Percentiles rank a stretch among this genome's conserved stretches.
Evolutionary conservation across 2,888 invertebrate species (phyloP).

Genomic region (Lymantria dispar): DNA sequence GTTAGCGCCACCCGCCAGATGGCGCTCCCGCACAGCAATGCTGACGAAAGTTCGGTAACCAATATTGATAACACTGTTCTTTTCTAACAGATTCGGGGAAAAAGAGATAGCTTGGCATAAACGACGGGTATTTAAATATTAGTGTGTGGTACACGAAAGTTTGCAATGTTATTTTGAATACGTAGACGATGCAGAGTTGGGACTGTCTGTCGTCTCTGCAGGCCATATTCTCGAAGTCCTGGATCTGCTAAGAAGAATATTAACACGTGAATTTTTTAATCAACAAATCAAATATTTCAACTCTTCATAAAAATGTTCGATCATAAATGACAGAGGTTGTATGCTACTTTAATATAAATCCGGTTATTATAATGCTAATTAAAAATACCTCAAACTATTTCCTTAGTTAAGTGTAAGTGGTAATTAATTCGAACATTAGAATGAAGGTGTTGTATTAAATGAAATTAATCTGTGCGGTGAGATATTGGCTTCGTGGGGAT

Average conservation of each 20-base stretch:
- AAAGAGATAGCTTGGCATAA: background rate
- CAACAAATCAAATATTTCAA: constrained; percentile 12
- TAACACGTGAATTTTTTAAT: constrained; percentile 8
- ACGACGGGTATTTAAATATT: no score
- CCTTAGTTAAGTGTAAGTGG: constrained; percentile 12
- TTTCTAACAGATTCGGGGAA: constrained; percentile 5
- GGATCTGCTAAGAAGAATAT: no score
- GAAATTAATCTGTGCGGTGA: constrained; percentile 15
- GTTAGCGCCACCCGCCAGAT: constrained; percentile 41
- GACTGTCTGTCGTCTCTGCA: no score
- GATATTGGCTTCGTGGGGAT: constrained; percentile 36
- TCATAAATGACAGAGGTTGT: constrained; percentile 6
- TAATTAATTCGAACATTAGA: constrained; percentile 9
- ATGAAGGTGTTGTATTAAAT: constrained; percentile 17
- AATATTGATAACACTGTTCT: constrained; percentile 2
- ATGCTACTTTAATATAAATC: constrained; percentile 8
- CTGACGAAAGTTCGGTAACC: constrained; percentile 9
- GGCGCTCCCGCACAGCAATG: constrained; percentile 1
- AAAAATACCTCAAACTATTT: constrained; percentile 5
- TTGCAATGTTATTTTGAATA: no score
- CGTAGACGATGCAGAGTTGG: no score
- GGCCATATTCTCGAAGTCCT: no score
- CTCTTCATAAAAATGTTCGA: constrained; percentile 20
- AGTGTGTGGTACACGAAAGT: no score
- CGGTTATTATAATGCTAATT: background rate